Evolutionary conservation across 2,797 vertebrate species (phyloP).

Genomic region (Coregonus ussuriensis): DNA sequence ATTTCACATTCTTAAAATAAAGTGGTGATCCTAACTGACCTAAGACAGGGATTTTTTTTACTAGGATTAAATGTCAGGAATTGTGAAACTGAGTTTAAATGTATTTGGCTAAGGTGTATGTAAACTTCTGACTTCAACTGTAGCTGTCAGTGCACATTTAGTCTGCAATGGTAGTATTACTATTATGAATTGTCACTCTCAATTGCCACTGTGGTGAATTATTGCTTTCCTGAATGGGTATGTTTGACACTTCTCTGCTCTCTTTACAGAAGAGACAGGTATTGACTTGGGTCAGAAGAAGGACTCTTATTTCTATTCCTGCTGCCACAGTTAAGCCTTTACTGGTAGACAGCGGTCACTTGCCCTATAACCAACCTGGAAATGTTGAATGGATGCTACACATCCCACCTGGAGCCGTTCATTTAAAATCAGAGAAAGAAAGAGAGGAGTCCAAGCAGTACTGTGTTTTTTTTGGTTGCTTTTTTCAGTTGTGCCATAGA

Average conservation of each 20-base stretch:
- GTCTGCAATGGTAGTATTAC: background rate
- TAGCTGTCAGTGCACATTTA: background rate
- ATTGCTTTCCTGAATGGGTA: too few species aligned
- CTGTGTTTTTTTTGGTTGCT: slow-evolving; percentile 5
- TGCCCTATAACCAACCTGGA: slow-evolving; percentile 9
- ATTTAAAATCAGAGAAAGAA: slow-evolving; percentile 29
- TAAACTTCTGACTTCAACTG: too few species aligned
- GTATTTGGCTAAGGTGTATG: too few species aligned
- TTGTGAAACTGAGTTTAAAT: too few species aligned
- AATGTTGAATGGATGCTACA: slow-evolving; percentile 23
- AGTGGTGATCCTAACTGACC: too few species aligned
- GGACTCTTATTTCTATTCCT: slow-evolving; percentile 87
- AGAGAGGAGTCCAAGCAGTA: background rate
- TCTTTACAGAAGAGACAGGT: slow-evolving; percentile 79
- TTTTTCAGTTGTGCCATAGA: slow-evolving; percentile 18
- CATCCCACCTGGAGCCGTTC: slow-evolving; percentile 22
- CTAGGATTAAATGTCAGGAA: too few species aligned
- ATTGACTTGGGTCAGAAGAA: slow-evolving; percentile 89
- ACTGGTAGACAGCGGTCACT: slow-evolving; percentile 11
- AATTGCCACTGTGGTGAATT: too few species aligned
- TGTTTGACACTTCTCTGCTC: background rate
- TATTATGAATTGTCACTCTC: too few species aligned
- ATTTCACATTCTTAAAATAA: too few species aligned
- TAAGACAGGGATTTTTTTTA: too few species aligned
- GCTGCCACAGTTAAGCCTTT: slow-evolving; percentile 88